Conservation (phyloP, 2,797 vertebrate species). For the Artibeus lituratus region DNA sequence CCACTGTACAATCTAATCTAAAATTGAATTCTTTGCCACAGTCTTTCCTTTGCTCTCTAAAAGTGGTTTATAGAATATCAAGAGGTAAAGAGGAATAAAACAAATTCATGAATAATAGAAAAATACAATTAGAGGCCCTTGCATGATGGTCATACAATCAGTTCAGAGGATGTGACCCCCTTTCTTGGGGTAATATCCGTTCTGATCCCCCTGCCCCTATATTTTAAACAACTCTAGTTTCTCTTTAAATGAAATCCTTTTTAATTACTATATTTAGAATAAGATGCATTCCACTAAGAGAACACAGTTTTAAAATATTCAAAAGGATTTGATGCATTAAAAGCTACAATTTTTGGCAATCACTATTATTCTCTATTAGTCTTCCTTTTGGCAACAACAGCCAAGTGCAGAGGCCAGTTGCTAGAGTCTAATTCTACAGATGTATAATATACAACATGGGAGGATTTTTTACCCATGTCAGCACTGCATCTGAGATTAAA, state of each 20-base stretch:
- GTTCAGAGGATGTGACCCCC: not conserved
- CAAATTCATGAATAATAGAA: not conserved
- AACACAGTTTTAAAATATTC: not conserved
- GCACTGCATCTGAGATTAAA: not conserved
- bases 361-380: not conserved
- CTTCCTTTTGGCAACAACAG: not conserved
- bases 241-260: slow-evolving; percentile 9
- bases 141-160: not conserved
- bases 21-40: not conserved
- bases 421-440: not conserved
- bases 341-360: not conserved
- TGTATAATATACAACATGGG: not conserved
- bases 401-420: not conserved
- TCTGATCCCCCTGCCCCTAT: not conserved
- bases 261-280: not conserved
- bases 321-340: not conserved
- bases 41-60: not conserved
- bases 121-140: not conserved
- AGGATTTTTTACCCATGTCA: not conserved
- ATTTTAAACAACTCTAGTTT: not conserved
- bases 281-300: not conserved
- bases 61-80: not conserved
- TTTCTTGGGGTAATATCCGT: not conserved
- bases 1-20: not conserved
- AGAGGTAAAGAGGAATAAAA: not conserved